Evolutionary conservation across 1,140 invertebrate genomes (phyloP).

Genomic region (Telenomus remus): DNA sequence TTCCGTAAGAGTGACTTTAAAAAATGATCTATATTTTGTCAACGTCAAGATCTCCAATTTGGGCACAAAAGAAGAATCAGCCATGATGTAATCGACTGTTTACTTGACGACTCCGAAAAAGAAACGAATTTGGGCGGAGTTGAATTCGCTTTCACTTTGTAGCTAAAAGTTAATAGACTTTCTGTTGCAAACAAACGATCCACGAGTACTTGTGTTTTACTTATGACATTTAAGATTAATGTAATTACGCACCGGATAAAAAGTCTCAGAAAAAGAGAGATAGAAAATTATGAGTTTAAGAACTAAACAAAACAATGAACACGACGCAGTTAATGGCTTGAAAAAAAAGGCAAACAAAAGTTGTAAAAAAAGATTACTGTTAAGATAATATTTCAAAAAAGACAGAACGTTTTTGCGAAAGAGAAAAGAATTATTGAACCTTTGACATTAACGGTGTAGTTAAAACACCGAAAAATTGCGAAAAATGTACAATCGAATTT

Average conservation of each 20-base stretch:
- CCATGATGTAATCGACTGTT: constrained; percentile 16
- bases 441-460: constrained; percentile 57
- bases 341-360: too few relatives aligned
- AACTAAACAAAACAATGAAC: constrained; percentile 48
- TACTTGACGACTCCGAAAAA: constrained; percentile 46
- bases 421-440: constrained; percentile 49
- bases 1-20: not conserved
- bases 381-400: too few relatives aligned
- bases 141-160: constrained; percentile 52
- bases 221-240: constrained; percentile 57
- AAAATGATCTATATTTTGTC: constrained; percentile 4
- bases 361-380: too few relatives aligned
- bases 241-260: constrained; percentile 46
- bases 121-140: constrained; percentile 54
- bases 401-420: too few relatives aligned
- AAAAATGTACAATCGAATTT: too few relatives aligned
- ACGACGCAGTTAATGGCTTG: too few relatives aligned
- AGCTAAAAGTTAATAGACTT: constrained; percentile 58
- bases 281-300: constrained; percentile 36
- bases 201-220: constrained; percentile 40
- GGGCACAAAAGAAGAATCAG: constrained; percentile 5
- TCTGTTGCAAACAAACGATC: constrained; percentile 45
- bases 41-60: too few relatives aligned
- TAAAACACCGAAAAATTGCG: constrained; percentile 8
- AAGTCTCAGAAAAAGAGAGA: not conserved